Conservation (phyloP, 2,888 invertebrate species). For the Drosophila paramelanica region DNA sequence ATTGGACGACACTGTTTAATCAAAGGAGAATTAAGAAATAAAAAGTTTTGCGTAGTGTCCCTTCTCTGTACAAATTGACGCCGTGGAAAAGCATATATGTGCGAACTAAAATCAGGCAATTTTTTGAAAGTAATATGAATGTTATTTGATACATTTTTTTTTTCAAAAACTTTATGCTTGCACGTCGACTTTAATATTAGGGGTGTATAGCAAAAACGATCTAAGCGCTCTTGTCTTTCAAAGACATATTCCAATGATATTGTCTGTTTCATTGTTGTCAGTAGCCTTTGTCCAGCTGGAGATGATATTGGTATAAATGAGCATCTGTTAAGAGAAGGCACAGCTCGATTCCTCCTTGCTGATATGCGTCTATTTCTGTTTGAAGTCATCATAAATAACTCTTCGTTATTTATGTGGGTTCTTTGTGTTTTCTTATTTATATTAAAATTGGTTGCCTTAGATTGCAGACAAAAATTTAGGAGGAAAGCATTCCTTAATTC, state of each 20-base stretch:
- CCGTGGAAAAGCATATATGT: slow-evolving; percentile 83
- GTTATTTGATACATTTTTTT: slow-evolving; percentile 66
- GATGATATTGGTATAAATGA: slow-evolving; percentile 86
- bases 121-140: slow-evolving; percentile 83
- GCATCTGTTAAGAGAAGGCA: slow-evolving; percentile 85
- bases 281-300: slow-evolving; percentile 86
- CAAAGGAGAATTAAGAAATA: slow-evolving; percentile 83
- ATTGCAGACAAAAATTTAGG: slow-evolving; percentile 85
- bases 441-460: slow-evolving; percentile 42
- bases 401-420: slow-evolving; percentile 58
- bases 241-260: slow-evolving; percentile 85
- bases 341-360: slow-evolving; percentile 85
- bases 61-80: slow-evolving; percentile 82
- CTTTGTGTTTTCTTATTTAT: slow-evolving; percentile 51
- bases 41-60: slow-evolving; percentile 80
- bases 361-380: slow-evolving; percentile 82
- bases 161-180: slow-evolving; percentile 82
- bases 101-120: slow-evolving; percentile 78
- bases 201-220: slow-evolving; percentile 86
- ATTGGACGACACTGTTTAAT: slow-evolving; percentile 84
- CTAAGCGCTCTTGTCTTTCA: slow-evolving; percentile 86
- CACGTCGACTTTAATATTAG: slow-evolving; percentile 75
- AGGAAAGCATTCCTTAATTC: slow-evolving; percentile 85
- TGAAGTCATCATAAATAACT: slow-evolving; percentile 51
- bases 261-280: slow-evolving; percentile 85